These are phyloP conservation scores for Podilymbus podiceps DNA, from an alignment of 2,113 vertebrate genomes.

Conservation along the genomic window DNA sequence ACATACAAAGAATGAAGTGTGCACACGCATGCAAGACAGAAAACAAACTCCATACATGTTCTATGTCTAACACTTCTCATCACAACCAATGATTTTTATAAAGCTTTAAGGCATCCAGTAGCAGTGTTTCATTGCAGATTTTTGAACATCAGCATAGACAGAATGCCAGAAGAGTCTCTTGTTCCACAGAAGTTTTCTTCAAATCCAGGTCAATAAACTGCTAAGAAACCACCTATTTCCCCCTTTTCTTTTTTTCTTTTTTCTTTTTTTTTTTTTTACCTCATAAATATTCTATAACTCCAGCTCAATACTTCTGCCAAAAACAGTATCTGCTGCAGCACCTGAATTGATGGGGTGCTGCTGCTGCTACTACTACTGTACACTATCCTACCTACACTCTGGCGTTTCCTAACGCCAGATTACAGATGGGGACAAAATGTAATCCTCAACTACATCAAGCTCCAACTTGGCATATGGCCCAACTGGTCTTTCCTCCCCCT, in stretches of 20 bases:
- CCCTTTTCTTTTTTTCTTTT: not conserved
- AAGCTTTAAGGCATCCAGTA: constrained; percentile 28
- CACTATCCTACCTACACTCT: not conserved
- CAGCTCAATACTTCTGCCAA: not conserved
- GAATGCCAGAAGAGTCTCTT: not conserved
- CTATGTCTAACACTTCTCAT: not conserved
- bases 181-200: constrained; percentile 12
- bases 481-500: not conserved
- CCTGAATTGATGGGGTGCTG: not conserved
- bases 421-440: not conserved
- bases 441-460: not conserved
- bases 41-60: constrained; percentile 16
- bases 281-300: not conserved
- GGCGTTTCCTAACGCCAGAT: not conserved
- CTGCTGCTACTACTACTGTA: not conserved
- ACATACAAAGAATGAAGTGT: constrained; percentile 28
- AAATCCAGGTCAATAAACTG: not conserved
- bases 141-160: constrained; percentile 21
- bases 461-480: not conserved
- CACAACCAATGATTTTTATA: not conserved
- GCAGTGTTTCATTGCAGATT: constrained; percentile 1
- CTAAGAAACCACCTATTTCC: not conserved
- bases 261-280: too few relatives aligned
- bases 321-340: not conserved
- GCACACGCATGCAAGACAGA: constrained; percentile 38